These are phyloP conservation scores for Hypena proboscidalis DNA, from an alignment of 2,888 invertebrate species.

Conservation along the genomic window DNA sequence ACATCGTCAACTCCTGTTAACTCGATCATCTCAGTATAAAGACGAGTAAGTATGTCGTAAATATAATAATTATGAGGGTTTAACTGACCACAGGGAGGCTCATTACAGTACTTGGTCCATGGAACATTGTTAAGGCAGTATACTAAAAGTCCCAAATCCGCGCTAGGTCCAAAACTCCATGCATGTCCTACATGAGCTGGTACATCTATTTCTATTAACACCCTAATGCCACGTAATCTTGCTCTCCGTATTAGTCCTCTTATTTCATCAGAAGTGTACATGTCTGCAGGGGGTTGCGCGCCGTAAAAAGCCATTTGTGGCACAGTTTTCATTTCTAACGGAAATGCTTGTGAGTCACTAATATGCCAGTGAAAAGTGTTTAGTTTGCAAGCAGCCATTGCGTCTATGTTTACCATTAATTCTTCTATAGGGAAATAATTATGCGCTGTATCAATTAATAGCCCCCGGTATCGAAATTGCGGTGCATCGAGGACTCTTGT, in stretches of 20 bases:
- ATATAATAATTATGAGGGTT: conserved; percentile 90
- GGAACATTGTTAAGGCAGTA: conserved; percentile 90
- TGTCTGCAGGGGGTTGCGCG: conserved; percentile 90
- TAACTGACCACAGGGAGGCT: conserved; percentile 93
- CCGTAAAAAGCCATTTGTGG: conserved; percentile 92
- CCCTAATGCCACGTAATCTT: conserved; percentile 91
- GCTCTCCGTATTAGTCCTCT: conserved; percentile 91
- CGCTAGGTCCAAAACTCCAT: conserved; percentile 90
- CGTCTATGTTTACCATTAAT: conserved; percentile 90
- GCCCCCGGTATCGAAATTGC: conserved; percentile 90
- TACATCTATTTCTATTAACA: conserved; percentile 94
- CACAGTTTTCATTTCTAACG: conserved; percentile 89
- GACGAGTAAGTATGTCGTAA: conserved; percentile 87
- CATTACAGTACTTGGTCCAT: conserved; percentile 89
- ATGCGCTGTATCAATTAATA: conserved; percentile 95
- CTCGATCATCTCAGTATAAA: conserved; percentile 90
- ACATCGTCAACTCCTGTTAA: conserved; percentile 91
- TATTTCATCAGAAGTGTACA: conserved; percentile 89
- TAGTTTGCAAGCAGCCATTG: conserved; percentile 94
- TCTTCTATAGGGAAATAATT: conserved; percentile 92
- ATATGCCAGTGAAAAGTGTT: conserved; percentile 97
- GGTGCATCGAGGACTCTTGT: conserved; percentile 91
- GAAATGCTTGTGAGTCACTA: conserved; percentile 95
- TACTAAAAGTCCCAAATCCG: conserved; percentile 88
- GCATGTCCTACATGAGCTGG: conserved; percentile 94